phyloP scores from a whole-genome alignment of 2,797 vertebrate species.

The Chelonia mydas region DNA sequence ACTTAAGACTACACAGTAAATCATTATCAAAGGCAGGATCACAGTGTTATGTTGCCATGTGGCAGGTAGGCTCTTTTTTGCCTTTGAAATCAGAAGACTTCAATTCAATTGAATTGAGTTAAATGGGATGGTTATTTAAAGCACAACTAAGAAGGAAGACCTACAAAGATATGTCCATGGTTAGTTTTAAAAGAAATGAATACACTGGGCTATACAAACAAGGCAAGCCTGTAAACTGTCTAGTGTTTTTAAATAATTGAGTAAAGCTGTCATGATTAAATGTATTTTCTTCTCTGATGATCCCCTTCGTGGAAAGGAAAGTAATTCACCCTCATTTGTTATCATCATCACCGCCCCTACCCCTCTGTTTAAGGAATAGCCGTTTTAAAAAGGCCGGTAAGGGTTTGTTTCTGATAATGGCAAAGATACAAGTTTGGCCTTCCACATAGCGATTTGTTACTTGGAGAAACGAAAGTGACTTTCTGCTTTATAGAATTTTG shows the following conservation, averaged over 20 bases:
- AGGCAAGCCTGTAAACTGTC: fast-evolving
- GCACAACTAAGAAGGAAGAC: background rate
- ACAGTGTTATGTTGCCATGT: background rate
- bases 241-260: background rate
- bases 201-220: background rate
- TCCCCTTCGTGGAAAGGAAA: background rate
- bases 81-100: background rate
- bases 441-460: slow-evolving; percentile 6
- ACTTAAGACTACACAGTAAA: background rate
- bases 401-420: slow-evolving; percentile 10
- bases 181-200: background rate
- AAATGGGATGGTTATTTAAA: background rate
- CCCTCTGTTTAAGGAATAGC: background rate
- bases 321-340: background rate
- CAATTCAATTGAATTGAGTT: background rate
- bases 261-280: background rate
- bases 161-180: background rate
- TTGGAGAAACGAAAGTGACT: background rate
- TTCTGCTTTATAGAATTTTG: slow-evolving; percentile 24
- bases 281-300: background rate
- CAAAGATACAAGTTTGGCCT: background rate
- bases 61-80: background rate
- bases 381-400: background rate
- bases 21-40: background rate
- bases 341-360: slow-evolving; percentile 17